A percentile compares a stretch with the other conserved stretches of the same genome.
These are phyloP conservation scores for Anthopleura sola DNA, from an alignment of 64 coral and sea anemone genomes.

Conservation along the genomic window DNA sequence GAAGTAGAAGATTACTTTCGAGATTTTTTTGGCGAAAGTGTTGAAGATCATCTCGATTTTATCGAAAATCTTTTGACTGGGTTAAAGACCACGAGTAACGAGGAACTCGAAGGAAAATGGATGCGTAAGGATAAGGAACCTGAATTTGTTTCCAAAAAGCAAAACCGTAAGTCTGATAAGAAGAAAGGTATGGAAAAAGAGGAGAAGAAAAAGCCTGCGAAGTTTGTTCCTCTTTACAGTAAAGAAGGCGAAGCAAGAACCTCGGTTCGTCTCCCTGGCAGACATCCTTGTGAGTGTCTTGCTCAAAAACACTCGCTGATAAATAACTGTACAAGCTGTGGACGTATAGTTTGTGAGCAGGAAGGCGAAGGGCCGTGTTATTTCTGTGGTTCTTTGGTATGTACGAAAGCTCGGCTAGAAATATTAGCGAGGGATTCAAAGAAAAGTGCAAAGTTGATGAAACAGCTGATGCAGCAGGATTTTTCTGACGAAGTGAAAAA, in stretches of 20 bases:
- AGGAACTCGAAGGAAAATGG: background rate
- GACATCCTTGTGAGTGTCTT: slow-evolving; percentile 92
- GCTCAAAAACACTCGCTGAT: slow-evolving; percentile 83
- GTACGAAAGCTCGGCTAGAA: slow-evolving; percentile 78
- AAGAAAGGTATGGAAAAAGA: slow-evolving; percentile 37
- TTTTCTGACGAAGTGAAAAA: slow-evolving; percentile 33
- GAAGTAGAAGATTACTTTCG: slow-evolving; percentile 69
- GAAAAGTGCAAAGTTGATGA: slow-evolving; percentile 77
- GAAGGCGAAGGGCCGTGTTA: slow-evolving; percentile 95
- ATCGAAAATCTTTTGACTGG: slow-evolving; percentile 42
- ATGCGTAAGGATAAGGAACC: slow-evolving; percentile 6
- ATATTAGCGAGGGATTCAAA: slow-evolving; percentile 86
- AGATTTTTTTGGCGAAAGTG: slow-evolving; percentile 62
- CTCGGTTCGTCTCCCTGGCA: slow-evolving; percentile 81
- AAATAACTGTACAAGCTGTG: slow-evolving; percentile 89
- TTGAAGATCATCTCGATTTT: slow-evolving; percentile 57
- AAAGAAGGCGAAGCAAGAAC: slow-evolving; percentile 82
- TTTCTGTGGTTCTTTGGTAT: slow-evolving; percentile 96
- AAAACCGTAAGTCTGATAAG: slow-evolving; percentile 13
- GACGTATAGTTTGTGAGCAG: slow-evolving; percentile 88
- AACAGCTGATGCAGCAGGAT: slow-evolving; percentile 69
- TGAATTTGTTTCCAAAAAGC: background rate
- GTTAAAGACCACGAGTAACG: background rate
- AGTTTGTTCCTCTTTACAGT: slow-evolving; percentile 87
- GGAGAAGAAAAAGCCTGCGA: slow-evolving; percentile 66